phyloP scores from a whole-genome alignment of 2,797 vertebrate genomes.

The Iguana delicatissima region DNA sequence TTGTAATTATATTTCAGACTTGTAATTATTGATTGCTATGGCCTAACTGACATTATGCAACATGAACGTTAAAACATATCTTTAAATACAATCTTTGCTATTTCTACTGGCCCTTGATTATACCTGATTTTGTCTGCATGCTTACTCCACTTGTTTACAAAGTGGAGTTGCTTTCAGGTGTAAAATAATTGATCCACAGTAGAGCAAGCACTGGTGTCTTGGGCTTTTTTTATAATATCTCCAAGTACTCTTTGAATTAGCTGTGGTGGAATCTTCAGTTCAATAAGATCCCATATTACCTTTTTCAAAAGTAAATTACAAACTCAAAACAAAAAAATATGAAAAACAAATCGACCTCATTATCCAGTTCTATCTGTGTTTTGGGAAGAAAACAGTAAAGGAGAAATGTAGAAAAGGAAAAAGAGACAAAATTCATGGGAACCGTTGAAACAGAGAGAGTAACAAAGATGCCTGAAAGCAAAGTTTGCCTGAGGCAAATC shows the following conservation, averaged over 20 bases:
- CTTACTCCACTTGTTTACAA: constrained; percentile 32
- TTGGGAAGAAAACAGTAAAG: background rate
- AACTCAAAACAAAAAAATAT: background rate
- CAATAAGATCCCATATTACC: background rate
- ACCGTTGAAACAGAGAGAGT: constrained; percentile 46
- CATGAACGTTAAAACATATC: background rate
- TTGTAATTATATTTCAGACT: background rate
- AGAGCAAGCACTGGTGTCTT: background rate
- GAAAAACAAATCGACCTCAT: background rate
- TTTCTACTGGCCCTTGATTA: background rate
- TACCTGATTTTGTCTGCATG: constrained; percentile 3
- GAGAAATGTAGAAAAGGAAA: background rate
- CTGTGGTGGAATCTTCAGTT: constrained; percentile 30
- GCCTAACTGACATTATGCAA: background rate
- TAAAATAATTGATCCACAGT: constrained; percentile 29
- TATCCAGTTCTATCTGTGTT: constrained; percentile 30
- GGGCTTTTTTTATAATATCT: background rate
- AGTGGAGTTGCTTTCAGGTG: constrained; percentile 22
- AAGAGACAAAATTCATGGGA: background rate
- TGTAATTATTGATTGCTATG: background rate
- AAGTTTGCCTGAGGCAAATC: constrained; percentile 32
- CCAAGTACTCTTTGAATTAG: constrained; percentile 36
- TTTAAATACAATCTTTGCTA: background rate
- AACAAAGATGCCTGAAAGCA: constrained; percentile 31
- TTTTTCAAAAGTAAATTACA: background rate